phyloP scores from a whole-genome alignment of 2,797 vertebrate genomes.

The Mastacembelus armatus region DNA sequence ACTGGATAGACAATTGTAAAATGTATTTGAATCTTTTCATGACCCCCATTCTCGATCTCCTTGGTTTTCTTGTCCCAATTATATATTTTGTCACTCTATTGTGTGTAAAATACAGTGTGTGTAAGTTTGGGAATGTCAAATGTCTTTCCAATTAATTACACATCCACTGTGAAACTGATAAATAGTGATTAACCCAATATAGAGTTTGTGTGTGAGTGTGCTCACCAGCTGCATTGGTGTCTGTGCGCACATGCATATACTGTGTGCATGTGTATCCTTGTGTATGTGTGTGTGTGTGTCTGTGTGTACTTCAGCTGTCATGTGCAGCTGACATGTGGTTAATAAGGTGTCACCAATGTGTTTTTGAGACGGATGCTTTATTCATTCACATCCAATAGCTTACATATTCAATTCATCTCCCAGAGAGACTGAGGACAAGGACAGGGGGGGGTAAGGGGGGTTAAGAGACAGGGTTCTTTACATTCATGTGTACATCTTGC shows the following conservation, averaged over 20 bases:
- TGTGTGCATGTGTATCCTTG: slow-evolving; percentile 4
- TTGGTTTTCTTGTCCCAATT: too few species aligned
- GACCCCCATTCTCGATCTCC: too few species aligned
- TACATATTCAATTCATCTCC: slow-evolving; percentile 80
- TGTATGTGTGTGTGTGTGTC: slow-evolving; percentile 16
- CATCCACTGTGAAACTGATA: slow-evolving; percentile 45
- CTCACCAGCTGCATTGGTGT: too few species aligned
- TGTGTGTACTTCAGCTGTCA: slow-evolving; percentile 69
- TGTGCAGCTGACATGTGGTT: slow-evolving; percentile 82
- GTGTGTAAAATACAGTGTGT: neutral
- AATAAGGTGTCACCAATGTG: slow-evolving; percentile 85
- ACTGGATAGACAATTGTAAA: too few species aligned
- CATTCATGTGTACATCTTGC: neutral
- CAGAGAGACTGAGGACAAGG: slow-evolving; percentile 49
- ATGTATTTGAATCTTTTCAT: neutral
- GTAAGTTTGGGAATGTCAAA: slow-evolving; percentile 37
- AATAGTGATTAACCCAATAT: slow-evolving; percentile 50
- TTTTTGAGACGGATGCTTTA: slow-evolving; percentile 81
- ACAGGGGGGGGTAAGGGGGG: slow-evolving; percentile 1
- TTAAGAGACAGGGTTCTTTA: neutral
- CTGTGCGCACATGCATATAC: slow-evolving; percentile 17
- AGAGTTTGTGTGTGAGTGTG: slow-evolving; percentile 30
- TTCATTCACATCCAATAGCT: slow-evolving; percentile 81
- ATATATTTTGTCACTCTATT: slow-evolving; percentile 5
- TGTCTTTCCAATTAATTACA: slow-evolving; percentile 50